Evolutionary conservation across 23 tunicate species (phyloP).

Genomic region (Halocynthia aurantium): DNA sequence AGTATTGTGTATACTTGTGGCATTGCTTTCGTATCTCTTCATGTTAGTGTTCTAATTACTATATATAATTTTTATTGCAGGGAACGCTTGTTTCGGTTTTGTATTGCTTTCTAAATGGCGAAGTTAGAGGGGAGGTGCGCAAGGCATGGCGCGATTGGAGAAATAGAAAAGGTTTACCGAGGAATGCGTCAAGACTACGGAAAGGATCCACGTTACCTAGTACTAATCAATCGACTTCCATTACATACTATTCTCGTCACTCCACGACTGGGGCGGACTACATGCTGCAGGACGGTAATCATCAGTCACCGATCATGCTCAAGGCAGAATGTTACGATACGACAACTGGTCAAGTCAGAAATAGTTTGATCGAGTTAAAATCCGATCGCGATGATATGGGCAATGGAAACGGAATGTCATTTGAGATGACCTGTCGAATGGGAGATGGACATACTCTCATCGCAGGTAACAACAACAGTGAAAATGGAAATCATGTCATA

Average conservation of each 20-base stretch:
- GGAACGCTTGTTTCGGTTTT: constrained; percentile 65
- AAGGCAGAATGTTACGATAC: too few species aligned
- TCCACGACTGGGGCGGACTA: constrained; percentile 8
- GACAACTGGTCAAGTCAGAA: too few species aligned
- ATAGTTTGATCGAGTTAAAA: too few species aligned
- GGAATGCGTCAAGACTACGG: constrained; percentile 30
- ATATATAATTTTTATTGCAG: constrained; percentile 14
- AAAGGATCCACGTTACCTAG: constrained; percentile 50
- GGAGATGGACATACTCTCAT: too few species aligned
- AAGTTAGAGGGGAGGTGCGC: constrained; percentile 64
- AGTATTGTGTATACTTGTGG: too few species aligned
- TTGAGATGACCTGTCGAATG: too few species aligned
- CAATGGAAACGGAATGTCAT: too few species aligned
- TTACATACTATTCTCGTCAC: constrained; percentile 15
- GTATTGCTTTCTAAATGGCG: constrained; percentile 84
- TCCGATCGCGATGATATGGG: too few species aligned
- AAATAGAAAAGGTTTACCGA: constrained; percentile 47
- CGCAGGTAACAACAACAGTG: too few species aligned
- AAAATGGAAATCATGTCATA: too few species aligned
- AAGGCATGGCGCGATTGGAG: constrained; percentile 60
- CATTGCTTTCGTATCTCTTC: too few species aligned
- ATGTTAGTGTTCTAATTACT: too few species aligned
- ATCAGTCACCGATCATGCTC: not conserved
- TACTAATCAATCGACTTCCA: constrained; percentile 12
- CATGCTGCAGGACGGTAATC: not conserved